Evolutionary conservation across 1,140 invertebrate genomes (phyloP).

Genomic region (Sarcophaga peregrina): DNA sequence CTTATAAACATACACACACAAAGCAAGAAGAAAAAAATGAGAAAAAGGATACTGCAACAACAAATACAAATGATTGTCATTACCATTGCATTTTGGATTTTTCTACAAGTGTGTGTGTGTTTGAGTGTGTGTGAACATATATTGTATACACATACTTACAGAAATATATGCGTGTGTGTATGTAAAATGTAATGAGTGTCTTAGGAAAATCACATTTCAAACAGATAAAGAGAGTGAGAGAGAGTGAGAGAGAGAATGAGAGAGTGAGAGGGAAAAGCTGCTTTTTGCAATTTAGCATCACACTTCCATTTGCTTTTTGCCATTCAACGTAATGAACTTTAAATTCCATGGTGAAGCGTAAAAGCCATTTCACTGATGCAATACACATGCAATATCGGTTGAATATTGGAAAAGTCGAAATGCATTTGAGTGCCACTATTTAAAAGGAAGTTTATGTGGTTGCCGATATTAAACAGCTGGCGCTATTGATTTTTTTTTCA

Average conservation of each 20-base stretch:
- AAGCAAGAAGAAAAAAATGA: background rate
- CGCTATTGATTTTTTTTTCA: background rate
- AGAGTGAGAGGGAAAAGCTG: background rate
- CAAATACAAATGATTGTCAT: background rate
- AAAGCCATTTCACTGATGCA: background rate
- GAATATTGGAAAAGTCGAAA: background rate
- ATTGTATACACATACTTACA: no score
- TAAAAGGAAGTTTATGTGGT: background rate
- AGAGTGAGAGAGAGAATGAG: background rate
- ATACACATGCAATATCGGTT: no score
- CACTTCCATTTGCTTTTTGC: background rate
- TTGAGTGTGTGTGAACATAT: no score
- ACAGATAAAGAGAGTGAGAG: background rate
- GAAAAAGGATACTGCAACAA: background rate
- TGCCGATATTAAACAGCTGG: background rate
- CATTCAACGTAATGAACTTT: background rate
- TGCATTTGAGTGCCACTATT: background rate
- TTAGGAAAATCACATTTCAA: background rate
- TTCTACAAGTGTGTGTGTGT: background rate
- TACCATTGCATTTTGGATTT: background rate
- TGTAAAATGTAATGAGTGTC: background rate
- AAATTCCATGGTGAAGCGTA: background rate
- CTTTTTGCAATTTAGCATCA: background rate
- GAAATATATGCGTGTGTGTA: no score
- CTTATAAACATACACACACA: no score